A percentile compares a stretch with the other conserved stretches of the same genome.
phyloP scores from a whole-genome alignment of 2,888 invertebrate genomes.

The Geotrupes spiniger region DNA sequence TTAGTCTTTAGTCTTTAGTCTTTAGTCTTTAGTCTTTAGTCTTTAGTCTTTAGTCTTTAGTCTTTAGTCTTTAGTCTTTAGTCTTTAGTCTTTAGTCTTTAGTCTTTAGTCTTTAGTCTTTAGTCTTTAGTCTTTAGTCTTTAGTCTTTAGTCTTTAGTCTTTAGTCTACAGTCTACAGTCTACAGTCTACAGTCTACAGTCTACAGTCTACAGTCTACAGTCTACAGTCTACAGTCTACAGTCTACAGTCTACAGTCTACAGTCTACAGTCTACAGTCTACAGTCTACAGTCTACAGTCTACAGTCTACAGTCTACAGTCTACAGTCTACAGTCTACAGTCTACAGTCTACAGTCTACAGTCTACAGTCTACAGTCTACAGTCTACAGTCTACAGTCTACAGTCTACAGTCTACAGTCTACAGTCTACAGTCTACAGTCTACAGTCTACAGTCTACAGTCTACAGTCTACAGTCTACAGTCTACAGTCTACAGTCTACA shows the following conservation, averaged over 20 bases:
- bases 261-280: background rate
- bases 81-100: background rate
- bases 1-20: background rate
- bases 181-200: background rate
- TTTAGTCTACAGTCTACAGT: too few relatives aligned
- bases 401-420: background rate
- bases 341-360: background rate
- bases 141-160: background rate
- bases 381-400: background rate
- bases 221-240: background rate
- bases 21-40: background rate
- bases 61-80: background rate
- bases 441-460: background rate
- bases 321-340: background rate
- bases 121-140: background rate
- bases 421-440: background rate
- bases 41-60: background rate
- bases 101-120: background rate
- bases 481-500: background rate
- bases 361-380: background rate
- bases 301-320: background rate
- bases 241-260: background rate
- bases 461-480: background rate
- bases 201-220: background rate
- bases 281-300: background rate